Evolutionary conservation across 2,113 vertebrate genomes (phyloP), one percentile per base, ranked within the genome.

Genomic region (Leucosticte australis): DNA sequence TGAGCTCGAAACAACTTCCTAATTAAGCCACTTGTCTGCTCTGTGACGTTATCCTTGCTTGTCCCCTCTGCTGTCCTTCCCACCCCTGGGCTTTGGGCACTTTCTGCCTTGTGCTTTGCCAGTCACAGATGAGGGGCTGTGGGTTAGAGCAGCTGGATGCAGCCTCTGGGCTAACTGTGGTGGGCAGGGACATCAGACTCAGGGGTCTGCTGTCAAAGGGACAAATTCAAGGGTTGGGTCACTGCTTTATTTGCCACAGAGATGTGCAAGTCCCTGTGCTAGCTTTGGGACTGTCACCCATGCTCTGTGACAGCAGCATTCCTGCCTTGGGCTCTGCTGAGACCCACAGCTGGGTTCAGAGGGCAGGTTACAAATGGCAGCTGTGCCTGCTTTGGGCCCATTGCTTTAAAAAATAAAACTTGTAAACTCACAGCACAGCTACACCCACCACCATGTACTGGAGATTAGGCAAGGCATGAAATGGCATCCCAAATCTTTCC

Each of bases 211-310:
- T 52, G 18, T 19, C 28, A 35, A 20, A 6, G 30, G 65, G 50
- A 55, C 56, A 19, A 2, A 22, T 53, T 56, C 19, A 30, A 52
- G 28, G 15, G 8, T 8, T 53, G 78, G 5, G 15, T 31, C 41
- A 19, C 37, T 56, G 56, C 37, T 82, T 67, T 39, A 5, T 44
- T 73, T 69, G 33, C 22, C 3, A 1, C 0, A 39, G 41, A 26
- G 41, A 3, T 17, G 44, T 18, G 22, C 28, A 9, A 30, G 41
- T 55, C 41, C 9, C 53, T n/a, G 39, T 2, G 4, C 24, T 24
- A 3, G 3, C 0, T 0, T 6, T 27, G 30, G 13, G 53, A 49
- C 47, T 49, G 47, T 24, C 47, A 49, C 31, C 50, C 1, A 0
- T 7, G 35, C 64, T 60, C 53, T 64, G 64, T 7, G 5, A 3